These are phyloP conservation scores for Panthera uncia DNA, from an alignment of 2,113 vertebrate genomes.

Conservation along the genomic window DNA sequence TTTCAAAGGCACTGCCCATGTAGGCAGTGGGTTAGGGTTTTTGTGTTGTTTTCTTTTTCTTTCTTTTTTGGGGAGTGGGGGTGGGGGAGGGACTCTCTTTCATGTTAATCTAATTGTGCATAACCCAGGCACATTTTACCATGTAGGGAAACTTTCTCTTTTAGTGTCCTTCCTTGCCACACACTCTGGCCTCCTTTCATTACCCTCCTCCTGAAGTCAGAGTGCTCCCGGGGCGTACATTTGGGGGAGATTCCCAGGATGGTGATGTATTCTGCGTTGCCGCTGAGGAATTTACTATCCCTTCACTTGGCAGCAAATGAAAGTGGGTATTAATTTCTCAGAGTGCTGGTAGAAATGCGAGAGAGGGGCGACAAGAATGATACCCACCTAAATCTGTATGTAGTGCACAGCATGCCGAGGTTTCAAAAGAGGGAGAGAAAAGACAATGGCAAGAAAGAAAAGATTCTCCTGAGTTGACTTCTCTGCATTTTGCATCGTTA, in stretches of 20 bases:
- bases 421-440: slow-evolving; percentile 54
- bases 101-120: slow-evolving; percentile 66
- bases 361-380: slow-evolving; percentile 10
- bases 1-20: slow-evolving; percentile 58
- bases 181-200: neutral
- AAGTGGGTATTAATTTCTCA: slow-evolving; percentile 79
- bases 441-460: slow-evolving; percentile 48
- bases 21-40: slow-evolving; percentile 7
- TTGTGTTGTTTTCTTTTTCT: slow-evolving; percentile 60
- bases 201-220: rapidly evolving
- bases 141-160: slow-evolving; percentile 36
- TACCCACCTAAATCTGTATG: slow-evolving; percentile 50
- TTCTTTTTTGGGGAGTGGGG: slow-evolving; percentile 20
- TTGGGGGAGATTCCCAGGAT: slow-evolving; percentile 61
- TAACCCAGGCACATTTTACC: slow-evolving; percentile 30
- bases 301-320: slow-evolving; percentile 79
- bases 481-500: slow-evolving; percentile 79
- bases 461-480: slow-evolving; percentile 83
- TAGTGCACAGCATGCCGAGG: slow-evolving; percentile 75
- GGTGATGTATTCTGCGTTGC: slow-evolving; percentile 33
- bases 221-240: neutral
- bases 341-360: slow-evolving; percentile 11
- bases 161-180: slow-evolving; percentile 3
- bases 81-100: slow-evolving; percentile 49
- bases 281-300: slow-evolving; percentile 77